Conservation (phyloP, 2,797 vertebrate genomes). For the Mormyrus proboscirostris region DNA sequence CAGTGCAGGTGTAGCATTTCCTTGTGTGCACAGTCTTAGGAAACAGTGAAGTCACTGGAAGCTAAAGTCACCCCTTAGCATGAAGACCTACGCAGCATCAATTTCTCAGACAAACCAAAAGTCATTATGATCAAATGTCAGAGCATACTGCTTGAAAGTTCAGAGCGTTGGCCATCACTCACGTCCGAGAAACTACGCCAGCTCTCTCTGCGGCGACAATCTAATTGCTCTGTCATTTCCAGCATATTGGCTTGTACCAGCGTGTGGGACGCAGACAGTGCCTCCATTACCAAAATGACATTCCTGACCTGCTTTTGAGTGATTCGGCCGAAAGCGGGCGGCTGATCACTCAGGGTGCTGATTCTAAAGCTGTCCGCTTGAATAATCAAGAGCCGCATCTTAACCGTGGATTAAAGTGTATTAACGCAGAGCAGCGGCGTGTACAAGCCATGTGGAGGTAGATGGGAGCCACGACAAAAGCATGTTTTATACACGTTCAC, state of each 20-base stretch:
- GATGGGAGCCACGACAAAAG: neutral
- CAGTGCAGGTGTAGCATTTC: neutral
- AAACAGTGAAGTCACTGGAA: neutral
- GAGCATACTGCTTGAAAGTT: neutral
- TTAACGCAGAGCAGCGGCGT: neutral
- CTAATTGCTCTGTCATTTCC: neutral
- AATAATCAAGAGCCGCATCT: neutral
- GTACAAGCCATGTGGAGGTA: neutral
- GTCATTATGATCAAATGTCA: neutral
- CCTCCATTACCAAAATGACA: constrained; percentile 6
- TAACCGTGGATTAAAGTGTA: neutral
- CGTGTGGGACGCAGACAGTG: neutral
- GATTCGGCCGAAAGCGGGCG: neutral
- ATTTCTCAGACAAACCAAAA: neutral
- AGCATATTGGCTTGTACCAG: neutral
- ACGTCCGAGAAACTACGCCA: neutral
- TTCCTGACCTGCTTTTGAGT: neutral
- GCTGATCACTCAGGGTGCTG: neutral
- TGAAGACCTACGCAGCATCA: neutral
- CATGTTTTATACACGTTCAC: neutral
- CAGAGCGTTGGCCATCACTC: neutral
- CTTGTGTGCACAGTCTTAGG: neutral
- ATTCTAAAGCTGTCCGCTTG: neutral
- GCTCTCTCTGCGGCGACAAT: neutral
- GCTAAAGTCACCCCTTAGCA: neutral